Evolutionary conservation across 2,113 vertebrate species (phyloP), one percentile per base, ranked within the genome.

Genomic region (human): DNA sequence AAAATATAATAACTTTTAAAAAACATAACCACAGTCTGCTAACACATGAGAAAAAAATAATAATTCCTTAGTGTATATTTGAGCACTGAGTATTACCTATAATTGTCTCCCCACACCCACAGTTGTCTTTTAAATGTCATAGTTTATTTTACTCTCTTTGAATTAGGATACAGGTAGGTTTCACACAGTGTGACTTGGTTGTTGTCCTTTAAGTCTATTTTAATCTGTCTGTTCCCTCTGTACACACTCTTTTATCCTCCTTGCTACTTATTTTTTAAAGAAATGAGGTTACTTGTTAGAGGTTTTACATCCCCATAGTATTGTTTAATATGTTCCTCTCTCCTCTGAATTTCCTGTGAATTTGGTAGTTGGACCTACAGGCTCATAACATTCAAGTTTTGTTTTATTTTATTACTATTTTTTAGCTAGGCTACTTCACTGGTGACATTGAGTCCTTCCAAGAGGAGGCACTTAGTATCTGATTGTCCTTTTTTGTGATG

Each of bases 51-150:
- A 45, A 61, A 48, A 35, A 38, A 66, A 22, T 30, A 92, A 8
- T 18, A 59, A 78, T 81, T 73, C 38, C 50, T 61, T 75, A 76
- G 50, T 94, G 11, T 88, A 52, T 90, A 61, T 97, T 75, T 89
- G 59, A 78, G 32, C 30, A 43, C 27, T 35, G 17, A 10, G n/a
- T 88, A 64, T 95, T 86, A 79, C n/a, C 89, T 92, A n/a, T 32
- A 93, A 27, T 82, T 91, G 14, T 76, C 23, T 94, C 40, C 43
- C 30, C 45, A 17, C 16, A 4, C 59, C 30, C 68, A 27, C 13
- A 61, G 32, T 82, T 61, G 27, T 83, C 55, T 90, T 91, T 97
- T 83, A 83, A 96, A 70, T 85, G 38, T 72, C 85, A 61, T 80
- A 30, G 32, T 73, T 90, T 88, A 57, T 94, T 93, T 88, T n/a